A percentile compares a stretch with the other conserved stretches of the same genome.
phyloP scores from a whole-genome alignment of 2,113 vertebrate genomes.

The Plecotus auritus region DNA sequence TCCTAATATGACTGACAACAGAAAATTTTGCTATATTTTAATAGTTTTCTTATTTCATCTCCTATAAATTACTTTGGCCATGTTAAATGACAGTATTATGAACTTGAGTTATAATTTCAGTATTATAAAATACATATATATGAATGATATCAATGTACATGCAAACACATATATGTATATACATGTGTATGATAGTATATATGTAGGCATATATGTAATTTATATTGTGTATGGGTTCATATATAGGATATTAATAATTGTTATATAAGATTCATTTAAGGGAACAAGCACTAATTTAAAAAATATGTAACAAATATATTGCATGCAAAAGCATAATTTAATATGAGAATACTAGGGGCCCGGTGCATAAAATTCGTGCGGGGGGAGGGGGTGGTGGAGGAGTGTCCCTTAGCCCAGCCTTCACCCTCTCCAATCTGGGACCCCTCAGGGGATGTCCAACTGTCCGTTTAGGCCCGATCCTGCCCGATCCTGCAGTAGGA shows the following conservation, averaged over 20 bases:
- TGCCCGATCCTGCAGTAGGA: too few relatives aligned
- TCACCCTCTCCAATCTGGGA: too few relatives aligned
- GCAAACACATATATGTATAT: neutral
- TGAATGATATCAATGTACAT: neutral
- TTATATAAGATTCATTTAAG: neutral
- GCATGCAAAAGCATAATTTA: neutral
- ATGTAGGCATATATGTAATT: neutral
- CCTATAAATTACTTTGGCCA: neutral
- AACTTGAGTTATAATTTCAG: neutral
- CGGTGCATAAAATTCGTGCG: too few relatives aligned
- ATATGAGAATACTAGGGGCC: neutral
- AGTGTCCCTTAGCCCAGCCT: too few relatives aligned
- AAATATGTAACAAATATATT: neutral
- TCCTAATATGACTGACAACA: neutral
- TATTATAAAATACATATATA: neutral
- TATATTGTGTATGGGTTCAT: neutral
- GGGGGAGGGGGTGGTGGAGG: too few relatives aligned
- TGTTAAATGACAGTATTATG: neutral
- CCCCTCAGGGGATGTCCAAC: too few relatives aligned
- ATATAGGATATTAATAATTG: neutral
- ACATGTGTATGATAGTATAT: neutral
- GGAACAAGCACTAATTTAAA: neutral
- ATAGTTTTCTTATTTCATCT: neutral
- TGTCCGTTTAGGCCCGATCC: too few relatives aligned
- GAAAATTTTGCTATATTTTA: neutral